Evolutionary conservation across 2,888 invertebrate species (phyloP).

Genomic region (Tenthredo mesomela): DNA sequence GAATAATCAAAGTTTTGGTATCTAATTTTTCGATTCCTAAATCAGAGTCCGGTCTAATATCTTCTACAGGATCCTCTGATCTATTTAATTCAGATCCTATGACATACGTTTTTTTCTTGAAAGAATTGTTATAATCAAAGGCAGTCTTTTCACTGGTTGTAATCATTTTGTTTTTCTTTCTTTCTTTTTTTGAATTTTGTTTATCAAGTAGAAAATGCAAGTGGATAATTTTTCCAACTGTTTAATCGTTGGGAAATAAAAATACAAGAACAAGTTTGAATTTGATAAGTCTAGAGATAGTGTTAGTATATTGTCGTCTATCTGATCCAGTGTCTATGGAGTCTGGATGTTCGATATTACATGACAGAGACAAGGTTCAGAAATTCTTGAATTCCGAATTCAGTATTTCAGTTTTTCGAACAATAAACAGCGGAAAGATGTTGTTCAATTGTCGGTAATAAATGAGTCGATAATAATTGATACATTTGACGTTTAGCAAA

Average conservation of each 20-base stretch:
- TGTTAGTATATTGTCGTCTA: background rate
- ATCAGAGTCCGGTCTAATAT: background rate
- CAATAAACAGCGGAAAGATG: background rate
- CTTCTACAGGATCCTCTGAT: background rate
- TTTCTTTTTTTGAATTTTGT: background rate
- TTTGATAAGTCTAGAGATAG: background rate
- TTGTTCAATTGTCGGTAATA: background rate
- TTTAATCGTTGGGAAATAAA: background rate
- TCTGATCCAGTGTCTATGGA: background rate
- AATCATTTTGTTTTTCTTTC: background rate
- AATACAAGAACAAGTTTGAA: background rate
- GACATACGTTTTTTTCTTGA: background rate
- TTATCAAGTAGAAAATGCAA: background rate
- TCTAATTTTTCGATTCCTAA: background rate
- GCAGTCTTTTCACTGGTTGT: background rate
- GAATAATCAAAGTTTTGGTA: background rate
- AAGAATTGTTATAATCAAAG: background rate
- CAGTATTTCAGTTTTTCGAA: background rate
- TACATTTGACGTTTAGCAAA: background rate
- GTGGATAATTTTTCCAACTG: background rate
- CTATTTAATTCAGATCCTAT: background rate
- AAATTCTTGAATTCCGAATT: background rate
- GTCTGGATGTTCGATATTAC: background rate
- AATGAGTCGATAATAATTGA: background rate
- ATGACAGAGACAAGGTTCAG: background rate